Evolutionary conservation across 2,797 vertebrate species (phyloP), one percentile per base, ranked within the genome.

Genomic region (Pseudochaenichthys georgianus): DNA sequence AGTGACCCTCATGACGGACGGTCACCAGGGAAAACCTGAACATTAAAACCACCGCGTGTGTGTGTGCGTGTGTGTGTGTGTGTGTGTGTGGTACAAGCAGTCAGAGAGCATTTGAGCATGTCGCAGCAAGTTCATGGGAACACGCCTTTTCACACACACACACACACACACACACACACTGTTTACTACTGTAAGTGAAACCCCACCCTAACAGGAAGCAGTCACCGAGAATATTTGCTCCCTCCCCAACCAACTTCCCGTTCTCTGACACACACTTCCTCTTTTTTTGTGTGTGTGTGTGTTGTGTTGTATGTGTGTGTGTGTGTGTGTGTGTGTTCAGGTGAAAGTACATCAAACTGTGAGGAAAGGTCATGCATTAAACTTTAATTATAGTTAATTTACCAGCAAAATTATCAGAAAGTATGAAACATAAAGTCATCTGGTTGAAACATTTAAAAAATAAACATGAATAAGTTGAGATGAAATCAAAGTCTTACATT

Each of bases 121-220:
- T 81, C 16, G 0, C 53, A 65, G 81, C 67, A 15, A 81, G 82
- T 80, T 70, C 63, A 70, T 42, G 42, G 45, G 15, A 77, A 75
- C 71, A 78, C 4, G 48, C 76, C 80, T 78, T 0, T 21, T 0
- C 2, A 21, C 21, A 21, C 21, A 21, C 21, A 21, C 53, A 57
- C 54, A 48, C 53, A 47, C 53, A 54, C 16, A 43, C 51, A 65
- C 43, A 70, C 48, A 57, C 46, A 4, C 58, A 15, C 41, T 43
- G 70, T 81, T 82, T 79, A 79, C 64, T 71, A 54, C 70, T 73
- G 41, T 34, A 0, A 73, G 60, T 74, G 73, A 90, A 64, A 66
- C 77, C 86, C 74, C 90, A 88, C 90, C 89, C 81, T 67, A 78
- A 88, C 85, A 90, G 86, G 88, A 91, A 91, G 70, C 70, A 88